A percentile compares a stretch with the other conserved stretches of the same genome.
Evolutionary conservation across 2,113 vertebrate genomes (phyloP).

Genomic region (Syngnathus scovelli): DNA sequence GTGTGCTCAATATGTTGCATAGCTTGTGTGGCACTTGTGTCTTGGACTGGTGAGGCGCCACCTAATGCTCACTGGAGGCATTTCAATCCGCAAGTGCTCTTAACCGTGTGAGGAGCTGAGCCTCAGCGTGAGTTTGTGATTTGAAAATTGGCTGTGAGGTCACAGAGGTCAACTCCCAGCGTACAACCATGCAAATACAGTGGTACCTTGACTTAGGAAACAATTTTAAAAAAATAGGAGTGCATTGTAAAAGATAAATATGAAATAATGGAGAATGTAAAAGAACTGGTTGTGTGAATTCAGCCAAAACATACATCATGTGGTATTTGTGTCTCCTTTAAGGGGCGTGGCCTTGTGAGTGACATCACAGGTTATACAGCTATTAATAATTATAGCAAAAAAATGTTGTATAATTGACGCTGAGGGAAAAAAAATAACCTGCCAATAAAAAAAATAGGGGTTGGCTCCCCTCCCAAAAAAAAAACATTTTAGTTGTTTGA

Average conservation of each 20-base stretch:
- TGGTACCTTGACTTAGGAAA: not conserved
- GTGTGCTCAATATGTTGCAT: conserved; percentile 85
- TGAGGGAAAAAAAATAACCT: no score
- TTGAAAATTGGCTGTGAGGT: conserved; percentile 56
- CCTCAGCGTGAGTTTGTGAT: not conserved
- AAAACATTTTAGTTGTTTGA: no score
- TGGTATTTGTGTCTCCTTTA: not conserved
- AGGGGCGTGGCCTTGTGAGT: not conserved
- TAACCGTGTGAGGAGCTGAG: conserved; percentile 65
- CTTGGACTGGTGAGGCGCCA: conserved; percentile 70
- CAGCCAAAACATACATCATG: not conserved
- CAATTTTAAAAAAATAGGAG: not conserved
- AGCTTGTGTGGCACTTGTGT: conserved; percentile 86
- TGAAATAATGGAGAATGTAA: not conserved
- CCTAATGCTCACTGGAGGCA: conserved; percentile 80
- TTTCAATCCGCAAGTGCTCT: conserved; percentile 85
- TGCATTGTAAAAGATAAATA: not conserved
- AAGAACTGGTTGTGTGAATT: not conserved
- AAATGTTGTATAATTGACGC: no score
- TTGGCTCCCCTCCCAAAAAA: no score
- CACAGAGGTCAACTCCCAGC: not conserved
- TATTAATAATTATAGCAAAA: no score
- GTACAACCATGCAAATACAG: not conserved
- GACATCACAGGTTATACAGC: not conserved
- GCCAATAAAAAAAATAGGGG: no score